Conservation (phyloP, 2,797 vertebrate genomes). For the Karalla daura region DNA sequence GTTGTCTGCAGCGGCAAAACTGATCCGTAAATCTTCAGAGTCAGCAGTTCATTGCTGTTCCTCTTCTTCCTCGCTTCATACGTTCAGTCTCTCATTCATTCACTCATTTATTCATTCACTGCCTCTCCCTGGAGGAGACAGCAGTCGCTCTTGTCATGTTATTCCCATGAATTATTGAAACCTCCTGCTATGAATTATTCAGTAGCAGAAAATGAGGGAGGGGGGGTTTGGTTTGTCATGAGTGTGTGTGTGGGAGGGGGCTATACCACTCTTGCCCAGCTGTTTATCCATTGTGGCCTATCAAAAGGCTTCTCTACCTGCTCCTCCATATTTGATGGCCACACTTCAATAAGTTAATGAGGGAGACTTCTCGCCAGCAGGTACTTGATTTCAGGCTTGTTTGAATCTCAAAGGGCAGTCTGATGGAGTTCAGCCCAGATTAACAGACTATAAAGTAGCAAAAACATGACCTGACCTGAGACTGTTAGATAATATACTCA, state of each 20-base stretch:
- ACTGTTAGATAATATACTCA: background rate
- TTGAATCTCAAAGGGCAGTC: slow-evolving; percentile 30
- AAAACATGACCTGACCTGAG: slow-evolving; percentile 18
- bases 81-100: slow-evolving; percentile 44
- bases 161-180: slow-evolving; percentile 83
- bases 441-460: slow-evolving; percentile 9
- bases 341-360: slow-evolving; percentile 33
- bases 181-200: slow-evolving; percentile 75
- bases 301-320: slow-evolving; percentile 44
- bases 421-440: slow-evolving; percentile 8
- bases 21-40: background rate
- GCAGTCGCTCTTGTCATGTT: slow-evolving; percentile 73
- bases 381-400: slow-evolving; percentile 33
- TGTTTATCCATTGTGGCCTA: slow-evolving; percentile 42
- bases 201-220: slow-evolving; percentile 62
- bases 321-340: slow-evolving; percentile 56
- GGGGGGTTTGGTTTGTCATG: no score
- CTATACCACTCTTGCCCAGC: slow-evolving; percentile 19
- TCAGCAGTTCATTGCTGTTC: slow-evolving; percentile 33
- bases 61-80: slow-evolving; percentile 11
- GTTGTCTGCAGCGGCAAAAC: slow-evolving; percentile 13
- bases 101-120: slow-evolving; percentile 65
- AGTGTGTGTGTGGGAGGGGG: slow-evolving; percentile 18
- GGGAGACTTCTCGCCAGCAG: slow-evolving; percentile 14
- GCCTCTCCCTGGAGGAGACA: slow-evolving; percentile 55